phyloP scores from a whole-genome alignment of 1,140 invertebrate species.

The Zophobas morio region DNA sequence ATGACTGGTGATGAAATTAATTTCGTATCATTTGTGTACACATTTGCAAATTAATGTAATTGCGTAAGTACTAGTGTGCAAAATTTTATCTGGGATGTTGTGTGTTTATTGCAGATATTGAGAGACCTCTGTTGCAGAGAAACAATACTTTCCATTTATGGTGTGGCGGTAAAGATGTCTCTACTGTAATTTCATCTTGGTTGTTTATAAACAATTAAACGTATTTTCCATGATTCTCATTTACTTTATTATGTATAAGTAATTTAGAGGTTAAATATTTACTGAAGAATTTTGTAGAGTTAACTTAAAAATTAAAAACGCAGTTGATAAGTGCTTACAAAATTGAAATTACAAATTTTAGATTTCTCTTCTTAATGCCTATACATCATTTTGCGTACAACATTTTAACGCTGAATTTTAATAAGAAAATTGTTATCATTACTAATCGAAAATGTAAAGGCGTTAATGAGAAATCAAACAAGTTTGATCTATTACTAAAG shows the following conservation, averaged over 20 bases:
- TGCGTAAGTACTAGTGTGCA: constrained; percentile 16
- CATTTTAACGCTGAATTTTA: too few species aligned
- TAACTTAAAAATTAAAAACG: neutral
- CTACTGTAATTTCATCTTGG: constrained; percentile 26
- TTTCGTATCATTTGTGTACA: constrained; percentile 19
- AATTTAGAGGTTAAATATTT: too few species aligned
- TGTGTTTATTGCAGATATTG: neutral
- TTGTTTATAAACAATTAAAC: constrained; percentile 1
- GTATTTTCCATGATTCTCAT: neutral
- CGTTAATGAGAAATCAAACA: too few species aligned
- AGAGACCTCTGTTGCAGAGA: constrained; percentile 31
- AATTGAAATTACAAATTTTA: too few species aligned
- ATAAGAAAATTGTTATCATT: too few species aligned
- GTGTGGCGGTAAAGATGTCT: constrained; percentile 24
- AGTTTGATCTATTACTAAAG: too few species aligned
- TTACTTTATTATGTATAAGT: too few species aligned
- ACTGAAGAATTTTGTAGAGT: neutral
- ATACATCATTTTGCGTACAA: too few species aligned
- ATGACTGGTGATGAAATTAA: constrained; percentile 17
- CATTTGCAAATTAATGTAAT: constrained; percentile 22
- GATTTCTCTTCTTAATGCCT: too few species aligned
- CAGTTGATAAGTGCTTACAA: too few species aligned
- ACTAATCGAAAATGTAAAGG: too few species aligned
- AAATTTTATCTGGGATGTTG: neutral
- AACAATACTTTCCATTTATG: constrained; percentile 34